A percentile compares a stretch with the other conserved stretches of the same genome.
These are phyloP conservation scores for Thermophis baileyi DNA, from an alignment of 2,113 vertebrate genomes.

Conservation along the genomic window DNA sequence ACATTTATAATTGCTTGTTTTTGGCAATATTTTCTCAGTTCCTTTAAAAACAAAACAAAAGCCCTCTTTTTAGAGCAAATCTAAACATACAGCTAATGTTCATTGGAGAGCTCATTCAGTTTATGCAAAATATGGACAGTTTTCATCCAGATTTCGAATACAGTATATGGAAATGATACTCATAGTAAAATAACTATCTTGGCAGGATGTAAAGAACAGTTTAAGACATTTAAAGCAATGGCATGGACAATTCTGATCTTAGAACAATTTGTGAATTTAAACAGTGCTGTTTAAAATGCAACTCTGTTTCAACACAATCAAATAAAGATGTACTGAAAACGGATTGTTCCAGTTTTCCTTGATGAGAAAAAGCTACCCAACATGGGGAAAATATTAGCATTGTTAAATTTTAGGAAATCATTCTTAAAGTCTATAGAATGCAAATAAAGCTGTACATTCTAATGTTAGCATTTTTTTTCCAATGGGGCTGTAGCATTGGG, in stretches of 20 bases:
- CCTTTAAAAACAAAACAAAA: constrained; percentile 13
- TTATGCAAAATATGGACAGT: constrained; percentile 43
- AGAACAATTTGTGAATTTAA: constrained; percentile 60
- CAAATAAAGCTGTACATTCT: neutral
- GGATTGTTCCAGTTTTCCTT: constrained; percentile 28
- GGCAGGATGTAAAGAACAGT: constrained; percentile 59
- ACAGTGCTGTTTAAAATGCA: constrained; percentile 45
- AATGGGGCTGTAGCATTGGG: neutral
- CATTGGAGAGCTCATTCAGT: constrained; percentile 27
- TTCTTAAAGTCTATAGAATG: neutral
- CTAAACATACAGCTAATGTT: constrained; percentile 37
- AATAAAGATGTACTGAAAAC: constrained; percentile 60
- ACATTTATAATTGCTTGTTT: neutral
- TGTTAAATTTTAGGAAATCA: constrained; percentile 9
- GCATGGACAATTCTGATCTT: constrained; percentile 60
- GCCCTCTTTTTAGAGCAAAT: neutral
- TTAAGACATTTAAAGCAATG: constrained; percentile 60
- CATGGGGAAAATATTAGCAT: constrained; percentile 9
- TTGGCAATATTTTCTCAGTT: neutral
- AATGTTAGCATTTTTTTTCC: constrained; percentile 23
- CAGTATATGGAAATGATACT: constrained; percentile 43
- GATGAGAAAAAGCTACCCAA: constrained; percentile 1
- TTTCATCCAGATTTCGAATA: constrained; percentile 39
- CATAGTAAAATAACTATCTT: constrained; percentile 56
- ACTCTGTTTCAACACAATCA: constrained; percentile 58